phyloP scores from a whole-genome alignment of 2,797 vertebrate genomes.

The Potorous gilbertii region DNA sequence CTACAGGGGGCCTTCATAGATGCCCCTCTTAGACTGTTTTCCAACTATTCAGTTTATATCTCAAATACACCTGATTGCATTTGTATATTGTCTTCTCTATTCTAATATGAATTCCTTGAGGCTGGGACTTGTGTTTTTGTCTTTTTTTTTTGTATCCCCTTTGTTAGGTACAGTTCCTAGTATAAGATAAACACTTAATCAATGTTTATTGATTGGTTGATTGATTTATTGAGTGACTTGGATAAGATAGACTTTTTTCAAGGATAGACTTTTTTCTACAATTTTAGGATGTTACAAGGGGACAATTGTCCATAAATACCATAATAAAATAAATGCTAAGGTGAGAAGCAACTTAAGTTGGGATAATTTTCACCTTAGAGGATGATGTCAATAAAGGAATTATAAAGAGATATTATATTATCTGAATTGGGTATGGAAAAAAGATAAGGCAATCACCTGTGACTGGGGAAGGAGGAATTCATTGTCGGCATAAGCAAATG shows the following conservation, averaged over 20 bases:
- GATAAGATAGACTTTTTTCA: neutral
- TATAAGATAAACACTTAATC: neutral
- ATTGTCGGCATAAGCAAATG: neutral
- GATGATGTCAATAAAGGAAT: neutral
- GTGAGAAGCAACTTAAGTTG: neutral
- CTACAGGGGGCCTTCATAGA: neutral
- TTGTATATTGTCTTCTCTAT: neutral
- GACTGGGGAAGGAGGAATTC: neutral
- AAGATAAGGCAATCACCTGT: neutral
- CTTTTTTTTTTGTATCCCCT: neutral
- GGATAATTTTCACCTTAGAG: neutral
- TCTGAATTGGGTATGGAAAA: neutral
- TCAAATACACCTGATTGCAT: neutral
- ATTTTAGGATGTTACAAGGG: neutral
- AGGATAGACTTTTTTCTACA: neutral
- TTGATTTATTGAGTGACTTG: neutral
- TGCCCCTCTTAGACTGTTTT: neutral
- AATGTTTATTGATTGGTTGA: neutral
- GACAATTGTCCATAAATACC: neutral
- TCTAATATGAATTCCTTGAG: neutral
- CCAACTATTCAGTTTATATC: neutral
- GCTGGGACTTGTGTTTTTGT: neutral
- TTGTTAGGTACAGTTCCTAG: neutral
- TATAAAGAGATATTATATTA: neutral
- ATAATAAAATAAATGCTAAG: neutral